A percentile compares a stretch with the other conserved stretches of the same genome.
These are phyloP conservation scores for Neolamprologus sp. DNA, from an alignment of 2,113 vertebrate species.

Conservation along the genomic window DNA sequence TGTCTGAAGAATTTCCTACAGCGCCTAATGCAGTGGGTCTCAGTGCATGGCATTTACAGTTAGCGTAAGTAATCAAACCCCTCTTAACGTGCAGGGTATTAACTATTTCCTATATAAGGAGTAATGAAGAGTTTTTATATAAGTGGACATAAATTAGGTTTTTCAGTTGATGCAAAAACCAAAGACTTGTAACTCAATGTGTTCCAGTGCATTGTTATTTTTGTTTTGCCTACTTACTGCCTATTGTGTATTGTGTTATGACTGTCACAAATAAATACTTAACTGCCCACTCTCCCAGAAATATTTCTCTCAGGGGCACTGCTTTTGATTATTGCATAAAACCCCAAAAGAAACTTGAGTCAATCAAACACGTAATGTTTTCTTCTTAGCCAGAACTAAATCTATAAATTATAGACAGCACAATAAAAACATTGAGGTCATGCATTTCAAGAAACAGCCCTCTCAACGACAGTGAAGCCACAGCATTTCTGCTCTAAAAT, in stretches of 20 bases:
- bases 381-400: background rate
- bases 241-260: background rate
- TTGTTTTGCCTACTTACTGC: background rate
- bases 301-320: background rate
- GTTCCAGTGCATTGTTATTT: background rate
- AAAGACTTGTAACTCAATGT: background rate
- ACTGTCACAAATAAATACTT: conserved; percentile 25
- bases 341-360: background rate
- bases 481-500: background rate
- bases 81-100: background rate
- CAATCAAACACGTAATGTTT: background rate
- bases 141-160: background rate
- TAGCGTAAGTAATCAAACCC: background rate
- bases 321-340: conserved; percentile 11
- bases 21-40: background rate
- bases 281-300: conserved; percentile 7
- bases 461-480: background rate
- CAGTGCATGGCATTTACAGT: background rate
- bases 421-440: background rate
- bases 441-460: background rate
- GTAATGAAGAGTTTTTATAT: background rate
- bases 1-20: background rate
- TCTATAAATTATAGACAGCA: background rate
- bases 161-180: background rate
- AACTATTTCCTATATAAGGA: background rate